A percentile compares a stretch with the other conserved stretches of the same genome.
These are phyloP conservation scores for Platichthys flesus DNA, from an alignment of 2,113 vertebrate species.

Conservation along the genomic window DNA sequence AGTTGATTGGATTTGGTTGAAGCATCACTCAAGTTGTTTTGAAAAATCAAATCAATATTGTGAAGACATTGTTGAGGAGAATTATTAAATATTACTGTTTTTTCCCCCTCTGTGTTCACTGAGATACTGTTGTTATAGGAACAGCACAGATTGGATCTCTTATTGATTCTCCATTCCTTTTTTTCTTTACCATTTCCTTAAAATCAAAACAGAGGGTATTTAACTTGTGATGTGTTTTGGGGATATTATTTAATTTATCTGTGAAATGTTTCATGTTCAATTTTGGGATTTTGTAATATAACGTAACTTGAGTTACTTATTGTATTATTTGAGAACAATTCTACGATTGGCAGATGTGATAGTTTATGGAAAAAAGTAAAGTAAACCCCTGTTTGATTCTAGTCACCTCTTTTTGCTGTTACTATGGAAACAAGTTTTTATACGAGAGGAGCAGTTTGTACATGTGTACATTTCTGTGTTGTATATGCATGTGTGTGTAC, in stretches of 20 bases:
- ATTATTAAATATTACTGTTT: no score
- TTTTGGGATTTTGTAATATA: no score
- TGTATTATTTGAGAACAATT: no score
- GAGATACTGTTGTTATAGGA: no score
- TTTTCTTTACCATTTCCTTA: no score
- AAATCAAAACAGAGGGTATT: background rate
- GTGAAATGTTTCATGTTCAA: background rate
- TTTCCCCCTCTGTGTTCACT: no score
- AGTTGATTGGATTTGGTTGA: background rate
- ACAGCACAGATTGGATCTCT: no score
- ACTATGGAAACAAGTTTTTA: conserved; percentile 63
- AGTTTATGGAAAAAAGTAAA: conserved; percentile 7
- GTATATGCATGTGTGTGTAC: background rate
- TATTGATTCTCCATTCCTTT: no score
- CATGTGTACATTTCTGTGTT: conserved; percentile 1
- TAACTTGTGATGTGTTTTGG: background rate
- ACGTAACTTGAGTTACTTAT: no score
- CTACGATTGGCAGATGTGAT: no score
- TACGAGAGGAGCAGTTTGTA: conserved; percentile 1
- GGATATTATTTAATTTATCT: background rate
- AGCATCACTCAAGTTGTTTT: background rate
- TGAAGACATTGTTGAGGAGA: no score
- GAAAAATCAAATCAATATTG: background rate
- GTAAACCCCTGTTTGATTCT: background rate
- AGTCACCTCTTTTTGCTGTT: conserved; percentile 33